Base-by-base conservation (phyloP, 2,797 vertebrate species). In the Lates japonicus region DNA sequence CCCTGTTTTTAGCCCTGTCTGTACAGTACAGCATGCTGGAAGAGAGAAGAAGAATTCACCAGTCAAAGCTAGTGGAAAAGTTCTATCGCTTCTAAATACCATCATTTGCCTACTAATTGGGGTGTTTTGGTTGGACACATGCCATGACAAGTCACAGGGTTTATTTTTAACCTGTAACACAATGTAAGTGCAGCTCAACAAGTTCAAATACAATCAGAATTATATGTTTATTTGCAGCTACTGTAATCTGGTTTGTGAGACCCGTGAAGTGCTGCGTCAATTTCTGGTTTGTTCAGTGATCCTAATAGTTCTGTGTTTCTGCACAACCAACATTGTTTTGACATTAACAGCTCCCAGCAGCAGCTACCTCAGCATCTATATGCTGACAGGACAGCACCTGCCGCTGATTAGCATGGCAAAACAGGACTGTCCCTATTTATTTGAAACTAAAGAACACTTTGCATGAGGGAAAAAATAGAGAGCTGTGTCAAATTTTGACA, bases 1-100 rank as follows among this genome's bases (percentile, higher is more conserved):
- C 29, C 61, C 59, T 51, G 48, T 66, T 58, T 44, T 80, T 10
- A 80, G 76, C 60, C 64, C 63, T 77, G 33, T 72, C 74, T 61
- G 67, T 61, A 1, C 46, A 70, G 29, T 17, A n/a, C 7, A 68
- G 57, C n/a, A n/a, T 11, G 7, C 31, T 35, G 5, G 9, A 76
- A 39, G 65, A 79, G 11, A 46, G 22, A 17, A 16, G 37, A 41
- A 51, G 39, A 51, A 39, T 57, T 65, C 3, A 0, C 31, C 7
- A 2, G 29, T 44, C 1, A 3, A 22, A 73, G 20, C 35, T 31
- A 16, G 35, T 62, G 42, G 33, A 57, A 51, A 64, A 41, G n/a
- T 29, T 41, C 10, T 7, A 55, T 55, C 0, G 29, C 17, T n/a
- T 20, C 35, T 31, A 31, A 57, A 31, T 8, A 20, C 33, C 11